A percentile compares a stretch with the other conserved stretches of the same genome.
Conservation (phyloP, 2,888 invertebrate species). For the Hydriomena furcata region DNA sequence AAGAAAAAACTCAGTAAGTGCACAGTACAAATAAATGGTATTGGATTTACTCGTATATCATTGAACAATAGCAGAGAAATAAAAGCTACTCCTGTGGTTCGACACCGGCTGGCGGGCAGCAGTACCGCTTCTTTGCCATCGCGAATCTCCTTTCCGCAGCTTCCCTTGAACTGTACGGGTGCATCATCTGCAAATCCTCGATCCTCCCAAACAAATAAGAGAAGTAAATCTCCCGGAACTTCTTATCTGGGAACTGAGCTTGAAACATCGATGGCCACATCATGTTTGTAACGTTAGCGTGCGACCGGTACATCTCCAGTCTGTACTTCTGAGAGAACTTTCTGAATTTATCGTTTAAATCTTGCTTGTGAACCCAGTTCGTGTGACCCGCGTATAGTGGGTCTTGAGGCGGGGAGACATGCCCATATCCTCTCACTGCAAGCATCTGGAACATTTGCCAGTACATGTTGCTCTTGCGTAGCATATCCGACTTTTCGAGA, state of each 20-base stretch:
- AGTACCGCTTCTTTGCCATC: slow-evolving; percentile 50
- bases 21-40: neutral
- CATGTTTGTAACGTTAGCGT: slow-evolving; percentile 59
- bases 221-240: slow-evolving; percentile 71
- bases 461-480: slow-evolving; percentile 49
- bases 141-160: slow-evolving; percentile 44
- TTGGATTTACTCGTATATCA: slow-evolving; percentile 5
- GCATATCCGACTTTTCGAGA: slow-evolving; percentile 43
- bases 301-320: slow-evolving; percentile 53
- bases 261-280: slow-evolving; percentile 73
- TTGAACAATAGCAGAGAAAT: neutral
- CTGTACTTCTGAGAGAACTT: slow-evolving; percentile 52
- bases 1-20: too few species aligned
- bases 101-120: slow-evolving; percentile 55
- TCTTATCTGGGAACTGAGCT: slow-evolving; percentile 67
- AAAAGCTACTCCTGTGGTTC: slow-evolving; percentile 28
- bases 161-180: slow-evolving; percentile 59
- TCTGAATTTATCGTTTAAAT: slow-evolving; percentile 55
- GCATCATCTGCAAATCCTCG: slow-evolving; percentile 60
- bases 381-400: slow-evolving; percentile 48
- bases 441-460: slow-evolving; percentile 58
- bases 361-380: slow-evolving; percentile 60
- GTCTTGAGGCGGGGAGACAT: slow-evolving; percentile 51
- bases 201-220: slow-evolving; percentile 58
- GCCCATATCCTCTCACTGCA: slow-evolving; percentile 49